These are phyloP conservation scores for Crocidura indochinensis DNA, from an alignment of 2,797 vertebrate genomes.

Conservation along the genomic window DNA sequence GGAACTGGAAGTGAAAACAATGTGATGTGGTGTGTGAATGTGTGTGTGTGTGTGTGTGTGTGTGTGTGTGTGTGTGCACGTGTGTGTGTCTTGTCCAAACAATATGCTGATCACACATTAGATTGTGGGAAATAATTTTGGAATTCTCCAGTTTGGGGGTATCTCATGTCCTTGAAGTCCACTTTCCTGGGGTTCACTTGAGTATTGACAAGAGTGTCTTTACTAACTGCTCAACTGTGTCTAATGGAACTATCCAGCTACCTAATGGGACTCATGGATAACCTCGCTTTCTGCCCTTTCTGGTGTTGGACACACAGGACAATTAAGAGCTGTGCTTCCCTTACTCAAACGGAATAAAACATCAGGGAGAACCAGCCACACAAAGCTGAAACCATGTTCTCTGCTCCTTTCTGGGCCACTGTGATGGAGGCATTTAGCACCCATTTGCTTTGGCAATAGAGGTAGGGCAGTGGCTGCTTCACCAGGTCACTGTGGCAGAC, in stretches of 20 bases:
- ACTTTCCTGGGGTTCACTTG: background rate
- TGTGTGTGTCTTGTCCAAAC: background rate
- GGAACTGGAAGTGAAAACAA: background rate
- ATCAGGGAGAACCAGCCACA: background rate
- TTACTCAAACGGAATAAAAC: conserved; percentile 12
- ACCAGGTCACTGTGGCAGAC: background rate
- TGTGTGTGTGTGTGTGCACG: background rate
- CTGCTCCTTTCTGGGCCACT: background rate
- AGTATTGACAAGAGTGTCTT: background rate
- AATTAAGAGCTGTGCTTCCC: background rate
- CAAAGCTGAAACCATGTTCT: background rate
- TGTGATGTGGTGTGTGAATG: background rate
- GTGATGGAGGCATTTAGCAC: no score
- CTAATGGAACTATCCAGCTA: background rate
- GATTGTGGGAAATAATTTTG: background rate
- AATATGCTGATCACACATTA: conserved; percentile 3
- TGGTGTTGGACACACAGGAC: background rate
- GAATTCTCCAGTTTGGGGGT: background rate
- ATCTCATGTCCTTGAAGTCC: background rate
- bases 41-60: background rate
- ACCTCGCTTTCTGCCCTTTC: background rate
- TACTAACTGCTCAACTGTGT: background rate
- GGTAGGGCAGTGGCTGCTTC: accelerated
- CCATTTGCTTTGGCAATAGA: background rate
- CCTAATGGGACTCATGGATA: background rate